phyloP scores from a whole-genome alignment of 2,888 invertebrate species.

The Sesia bembeciformis region DNA sequence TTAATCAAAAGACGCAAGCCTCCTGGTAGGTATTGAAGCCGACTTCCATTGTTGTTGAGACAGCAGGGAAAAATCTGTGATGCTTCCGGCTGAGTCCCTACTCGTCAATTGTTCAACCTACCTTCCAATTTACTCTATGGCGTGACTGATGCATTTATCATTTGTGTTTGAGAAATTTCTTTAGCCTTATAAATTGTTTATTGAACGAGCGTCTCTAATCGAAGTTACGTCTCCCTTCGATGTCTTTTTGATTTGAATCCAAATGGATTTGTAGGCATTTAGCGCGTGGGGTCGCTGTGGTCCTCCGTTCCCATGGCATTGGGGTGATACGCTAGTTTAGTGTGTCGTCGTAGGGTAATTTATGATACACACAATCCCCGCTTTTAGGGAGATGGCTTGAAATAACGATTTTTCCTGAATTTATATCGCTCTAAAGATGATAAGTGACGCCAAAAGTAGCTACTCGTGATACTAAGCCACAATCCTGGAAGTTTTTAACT shows the following conservation, averaged over 20 bases:
- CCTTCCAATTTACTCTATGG: constrained; percentile 51
- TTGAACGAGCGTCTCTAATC: constrained; percentile 63
- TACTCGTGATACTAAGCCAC: too few species aligned
- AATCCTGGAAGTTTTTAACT: too few species aligned
- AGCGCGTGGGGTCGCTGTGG: constrained; percentile 35
- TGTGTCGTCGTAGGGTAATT: constrained; percentile 62
- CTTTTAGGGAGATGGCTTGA: constrained; percentile 59
- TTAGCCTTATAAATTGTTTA: constrained; percentile 58
- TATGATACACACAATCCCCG: constrained; percentile 51
- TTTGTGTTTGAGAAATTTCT: constrained; percentile 43
- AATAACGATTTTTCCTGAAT: constrained; percentile 55
- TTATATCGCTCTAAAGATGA: constrained; percentile 17
- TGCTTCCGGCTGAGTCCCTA: constrained; percentile 45
- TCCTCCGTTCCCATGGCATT: constrained; percentile 59
- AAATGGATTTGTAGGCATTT: constrained; percentile 64
- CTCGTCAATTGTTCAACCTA: constrained; percentile 40
- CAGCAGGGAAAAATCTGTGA: constrained; percentile 59
- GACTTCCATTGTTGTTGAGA: constrained; percentile 52
- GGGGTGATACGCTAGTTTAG: constrained; percentile 72
- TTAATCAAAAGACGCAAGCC: constrained; percentile 57
- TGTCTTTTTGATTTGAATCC: constrained; percentile 63
- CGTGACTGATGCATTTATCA: constrained; percentile 59
- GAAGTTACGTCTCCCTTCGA: constrained; percentile 38
- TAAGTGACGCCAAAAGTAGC: too few species aligned
- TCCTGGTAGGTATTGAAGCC: constrained; percentile 43